Percentiles rank a stretch among this genome's conserved stretches.
Evolutionary conservation across 2,113 vertebrate species (phyloP).

Genomic region (Tenrec ecaudatus): DNA sequence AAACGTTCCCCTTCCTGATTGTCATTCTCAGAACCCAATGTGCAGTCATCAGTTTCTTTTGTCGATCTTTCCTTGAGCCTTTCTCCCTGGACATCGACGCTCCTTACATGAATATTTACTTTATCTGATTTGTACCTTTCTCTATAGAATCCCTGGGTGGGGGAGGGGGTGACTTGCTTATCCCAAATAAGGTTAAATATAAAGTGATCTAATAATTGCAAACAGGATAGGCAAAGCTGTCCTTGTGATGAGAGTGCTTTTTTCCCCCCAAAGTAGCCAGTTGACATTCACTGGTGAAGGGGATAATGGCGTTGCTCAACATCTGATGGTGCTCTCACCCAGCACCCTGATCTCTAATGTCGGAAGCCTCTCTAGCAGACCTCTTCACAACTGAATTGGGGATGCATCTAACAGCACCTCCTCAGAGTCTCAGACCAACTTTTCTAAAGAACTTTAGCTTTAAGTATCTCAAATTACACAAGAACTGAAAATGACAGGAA

Average conservation of each 20-base stretch:
- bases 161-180: too few species aligned
- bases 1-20: background rate
- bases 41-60: background rate
- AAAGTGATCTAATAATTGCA: slow-evolving; percentile 22
- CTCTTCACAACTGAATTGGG: background rate
- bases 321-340: background rate
- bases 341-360: too few species aligned
- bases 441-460: background rate
- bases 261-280: slow-evolving; percentile 50
- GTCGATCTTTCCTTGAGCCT: background rate
- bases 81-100: background rate
- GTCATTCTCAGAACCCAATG: background rate
- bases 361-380: background rate
- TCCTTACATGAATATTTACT: background rate
- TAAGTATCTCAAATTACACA: slow-evolving; percentile 42
- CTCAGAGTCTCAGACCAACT: background rate
- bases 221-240: background rate
- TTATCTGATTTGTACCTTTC: slow-evolving; percentile 14
- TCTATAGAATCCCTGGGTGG: too few species aligned
- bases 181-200: slow-evolving; percentile 22
- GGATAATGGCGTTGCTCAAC: slow-evolving; percentile 6
- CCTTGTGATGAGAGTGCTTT: background rate
- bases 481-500: slow-evolving; percentile 37
- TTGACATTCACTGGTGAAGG: background rate
- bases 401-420: slow-evolving; percentile 12